Base-by-base conservation (phyloP, 2,797 vertebrate species). In the Carduelis carduelis region DNA sequence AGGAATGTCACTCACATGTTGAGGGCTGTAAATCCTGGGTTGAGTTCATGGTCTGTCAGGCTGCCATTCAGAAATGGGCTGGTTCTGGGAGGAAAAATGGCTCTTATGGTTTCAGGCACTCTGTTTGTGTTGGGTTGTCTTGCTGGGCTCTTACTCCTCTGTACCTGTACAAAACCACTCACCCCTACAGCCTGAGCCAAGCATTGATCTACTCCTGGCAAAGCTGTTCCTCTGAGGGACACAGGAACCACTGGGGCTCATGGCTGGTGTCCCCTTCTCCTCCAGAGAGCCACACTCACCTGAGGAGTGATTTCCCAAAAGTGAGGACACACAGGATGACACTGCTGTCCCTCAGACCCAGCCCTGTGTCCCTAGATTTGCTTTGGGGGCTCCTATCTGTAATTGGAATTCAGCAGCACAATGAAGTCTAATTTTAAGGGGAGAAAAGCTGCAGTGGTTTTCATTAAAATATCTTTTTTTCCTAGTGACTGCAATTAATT, bases 251-350 rank as follows among this genome's bases (percentile, higher is more conserved):
- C 49, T 22, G 74, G 37, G 52, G 61, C 52, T 52, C 23, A 0
- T 1, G 53, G 50, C 35, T 53, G 8, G 3, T 61, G 70, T 23
- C 68, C n/a, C 28, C 27, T 26, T 9, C 5, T 46, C 7, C 7
- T 64, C n/a, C 32, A 1, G 26, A 32, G 37, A 41, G 1, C 39
- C 11, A 2, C 47, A 1, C 5, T 0, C 14, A 2, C 35, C 68
- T 71, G 39, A 11, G 0, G 3, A 11, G 9, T 6, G n/a, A 28
- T 34, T 37, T 30, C 69, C 72, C 43, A 12, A 14, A 3, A 2
- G 9, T 46, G 63, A 26, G 61, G 30, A 41, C 23, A 47, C 32
- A 7, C 50, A 50, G 59, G 53, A 6, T 39, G 17, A 27, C 14
- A 1, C 35, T 43, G 50, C 47, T 64, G 59, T 8, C 19, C 2